Evolutionary conservation across 37 sponge, comb jelly and placozoan genomes (phyloP).

Genomic region (Beroe forskalii): DNA sequence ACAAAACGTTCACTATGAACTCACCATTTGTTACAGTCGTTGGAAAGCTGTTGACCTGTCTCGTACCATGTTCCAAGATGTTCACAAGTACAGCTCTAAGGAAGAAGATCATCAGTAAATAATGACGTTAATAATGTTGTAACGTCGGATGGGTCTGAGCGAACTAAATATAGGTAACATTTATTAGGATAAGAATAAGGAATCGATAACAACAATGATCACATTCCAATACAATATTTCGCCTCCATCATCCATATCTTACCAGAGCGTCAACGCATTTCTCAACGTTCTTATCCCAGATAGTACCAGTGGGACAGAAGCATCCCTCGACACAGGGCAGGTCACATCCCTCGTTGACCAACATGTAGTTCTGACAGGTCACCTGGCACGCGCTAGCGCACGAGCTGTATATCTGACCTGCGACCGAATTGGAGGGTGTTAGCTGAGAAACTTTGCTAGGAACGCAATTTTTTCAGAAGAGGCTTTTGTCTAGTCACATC

Average conservation of each 20-base stretch:
- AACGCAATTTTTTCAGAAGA: no score
- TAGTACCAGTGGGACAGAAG: slow-evolving; percentile 54
- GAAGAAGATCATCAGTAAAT: no score
- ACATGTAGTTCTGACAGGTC: slow-evolving; percentile 43
- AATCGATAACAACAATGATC: no score
- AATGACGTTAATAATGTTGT: no score
- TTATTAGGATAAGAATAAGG: no score
- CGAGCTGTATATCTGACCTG: slow-evolving; percentile 34
- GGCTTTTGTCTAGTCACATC: no score
- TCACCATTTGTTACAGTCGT: slow-evolving; percentile 64
- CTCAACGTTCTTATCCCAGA: background rate
- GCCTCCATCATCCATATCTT: background rate
- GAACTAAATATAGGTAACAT: no score
- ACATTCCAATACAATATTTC: no score
- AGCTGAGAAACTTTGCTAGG: no score
- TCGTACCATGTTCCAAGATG: background rate
- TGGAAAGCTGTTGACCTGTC: slow-evolving; percentile 32
- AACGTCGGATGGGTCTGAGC: no score
- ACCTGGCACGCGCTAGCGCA: slow-evolving; percentile 54
- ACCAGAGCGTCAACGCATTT: slow-evolving; percentile 23
- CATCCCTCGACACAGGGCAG: slow-evolving; percentile 63
- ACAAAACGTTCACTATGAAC: no score
- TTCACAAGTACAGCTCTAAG: slow-evolving; percentile 57
- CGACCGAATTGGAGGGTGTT: background rate
- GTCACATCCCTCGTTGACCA: background rate